Percentiles rank a stretch among this genome's conserved stretches.
Conservation (phyloP, 1,140 invertebrate species). For the Arctopsyche grandis region DNA sequence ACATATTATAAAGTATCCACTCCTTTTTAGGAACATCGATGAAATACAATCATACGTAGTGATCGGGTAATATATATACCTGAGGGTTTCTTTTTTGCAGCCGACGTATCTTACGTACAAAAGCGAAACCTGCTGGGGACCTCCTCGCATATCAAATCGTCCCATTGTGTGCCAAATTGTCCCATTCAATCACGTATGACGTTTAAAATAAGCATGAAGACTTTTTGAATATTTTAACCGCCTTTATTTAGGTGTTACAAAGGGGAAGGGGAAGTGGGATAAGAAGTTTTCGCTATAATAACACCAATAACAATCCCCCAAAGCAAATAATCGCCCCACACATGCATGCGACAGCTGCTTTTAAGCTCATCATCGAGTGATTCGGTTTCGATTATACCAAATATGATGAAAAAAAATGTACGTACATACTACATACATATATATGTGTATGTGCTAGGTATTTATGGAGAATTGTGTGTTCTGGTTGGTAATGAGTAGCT, state of each 20-base stretch:
- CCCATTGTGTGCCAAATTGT: slow-evolving; percentile 39
- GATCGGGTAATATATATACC: slow-evolving; percentile 4
- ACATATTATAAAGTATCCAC: background rate
- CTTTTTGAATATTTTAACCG: slow-evolving; percentile 35
- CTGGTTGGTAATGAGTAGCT: background rate
- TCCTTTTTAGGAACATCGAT: background rate
- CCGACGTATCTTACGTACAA: slow-evolving; percentile 20
- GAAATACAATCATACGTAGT: no score
- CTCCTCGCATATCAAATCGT: slow-evolving; percentile 44
- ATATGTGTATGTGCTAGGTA: background rate
- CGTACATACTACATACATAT: background rate
- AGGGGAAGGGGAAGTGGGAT: background rate
- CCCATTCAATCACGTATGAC: slow-evolving; percentile 43
- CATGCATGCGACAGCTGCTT: no score
- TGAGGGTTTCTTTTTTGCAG: slow-evolving; percentile 34
- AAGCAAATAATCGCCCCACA: no score
- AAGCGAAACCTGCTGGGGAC: slow-evolving; percentile 30
- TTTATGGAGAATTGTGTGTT: background rate
- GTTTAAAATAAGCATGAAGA: slow-evolving; percentile 30
- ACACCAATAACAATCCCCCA: background rate
- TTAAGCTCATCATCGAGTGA: no score
- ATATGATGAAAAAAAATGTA: background rate
- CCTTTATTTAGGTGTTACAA: slow-evolving; percentile 13
- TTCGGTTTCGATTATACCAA: background rate
- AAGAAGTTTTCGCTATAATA: background rate